Conservation (phyloP, 2,797 vertebrate species). For the Melopsittacus undulatus region DNA sequence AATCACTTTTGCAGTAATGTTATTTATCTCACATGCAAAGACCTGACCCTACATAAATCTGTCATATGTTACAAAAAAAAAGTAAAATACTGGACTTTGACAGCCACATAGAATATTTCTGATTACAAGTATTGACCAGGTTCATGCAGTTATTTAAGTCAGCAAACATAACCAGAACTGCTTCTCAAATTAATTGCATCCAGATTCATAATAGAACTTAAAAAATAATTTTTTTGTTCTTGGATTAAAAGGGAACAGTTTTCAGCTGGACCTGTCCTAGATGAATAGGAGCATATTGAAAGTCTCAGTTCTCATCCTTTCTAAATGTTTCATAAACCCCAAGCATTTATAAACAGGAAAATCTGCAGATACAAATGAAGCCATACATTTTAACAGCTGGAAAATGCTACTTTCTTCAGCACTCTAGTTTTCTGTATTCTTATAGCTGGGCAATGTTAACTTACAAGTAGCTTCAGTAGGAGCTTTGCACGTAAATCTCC, state of each 20-base stretch:
- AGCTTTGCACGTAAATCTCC: background rate
- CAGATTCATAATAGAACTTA: background rate
- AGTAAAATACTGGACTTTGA: background rate
- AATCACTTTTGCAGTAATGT: background rate
- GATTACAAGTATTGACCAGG: background rate
- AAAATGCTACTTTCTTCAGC: background rate
- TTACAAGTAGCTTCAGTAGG: background rate
- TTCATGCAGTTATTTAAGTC: background rate
- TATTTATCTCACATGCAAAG: background rate
- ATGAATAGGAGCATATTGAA: background rate
- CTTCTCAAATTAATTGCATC: background rate
- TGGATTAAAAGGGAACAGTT: background rate
- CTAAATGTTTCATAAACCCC: background rate
- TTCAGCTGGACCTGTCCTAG: background rate
- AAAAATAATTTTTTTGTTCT: background rate
- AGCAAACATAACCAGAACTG: background rate
- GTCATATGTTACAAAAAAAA: background rate
- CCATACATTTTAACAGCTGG: background rate
- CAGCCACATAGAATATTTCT: background rate
- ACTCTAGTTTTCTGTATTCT: background rate
- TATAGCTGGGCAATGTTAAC: background rate
- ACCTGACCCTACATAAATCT: background rate
- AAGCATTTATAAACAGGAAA: background rate
- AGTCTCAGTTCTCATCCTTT: background rate
- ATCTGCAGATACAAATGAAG: background rate